These are phyloP conservation scores for Tragopan temminckii DNA, from an alignment of 2,797 vertebrate species.

Conservation along the genomic window DNA sequence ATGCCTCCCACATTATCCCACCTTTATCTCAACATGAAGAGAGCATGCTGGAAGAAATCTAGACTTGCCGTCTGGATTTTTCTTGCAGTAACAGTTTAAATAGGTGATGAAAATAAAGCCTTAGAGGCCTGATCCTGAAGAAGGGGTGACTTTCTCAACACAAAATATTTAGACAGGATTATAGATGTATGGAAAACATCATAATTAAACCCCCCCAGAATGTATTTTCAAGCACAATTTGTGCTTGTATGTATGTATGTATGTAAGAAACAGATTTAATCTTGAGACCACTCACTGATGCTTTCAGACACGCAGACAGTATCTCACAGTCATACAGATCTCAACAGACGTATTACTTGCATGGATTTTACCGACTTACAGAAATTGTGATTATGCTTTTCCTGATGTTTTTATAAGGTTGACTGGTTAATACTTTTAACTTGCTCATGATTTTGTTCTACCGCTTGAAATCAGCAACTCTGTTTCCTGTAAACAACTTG, in stretches of 20 bases:
- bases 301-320: not conserved
- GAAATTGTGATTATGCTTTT: not conserved
- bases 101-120: not conserved
- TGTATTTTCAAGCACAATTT: not conserved
- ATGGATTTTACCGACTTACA: not conserved
- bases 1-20: not conserved
- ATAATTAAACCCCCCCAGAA: not conserved
- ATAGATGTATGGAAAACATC: not conserved
- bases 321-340: not conserved
- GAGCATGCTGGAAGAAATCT: conserved; percentile 6
- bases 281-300: not conserved
- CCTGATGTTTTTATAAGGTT: not conserved
- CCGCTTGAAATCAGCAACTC: not conserved
- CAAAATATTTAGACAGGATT: not conserved
- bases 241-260: too few species aligned
- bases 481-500: conserved; percentile 12
- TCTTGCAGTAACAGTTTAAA: not conserved
- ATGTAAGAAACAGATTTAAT: not conserved
- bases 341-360: not conserved
- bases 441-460: not conserved
- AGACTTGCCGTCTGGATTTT: conserved; percentile 1
- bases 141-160: not conserved
- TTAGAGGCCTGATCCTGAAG: not conserved
- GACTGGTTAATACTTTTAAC: not conserved
- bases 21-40: not conserved